Evolutionary conservation across 2,113 vertebrate species (phyloP).

Genomic region (Hiodon tergisus): DNA sequence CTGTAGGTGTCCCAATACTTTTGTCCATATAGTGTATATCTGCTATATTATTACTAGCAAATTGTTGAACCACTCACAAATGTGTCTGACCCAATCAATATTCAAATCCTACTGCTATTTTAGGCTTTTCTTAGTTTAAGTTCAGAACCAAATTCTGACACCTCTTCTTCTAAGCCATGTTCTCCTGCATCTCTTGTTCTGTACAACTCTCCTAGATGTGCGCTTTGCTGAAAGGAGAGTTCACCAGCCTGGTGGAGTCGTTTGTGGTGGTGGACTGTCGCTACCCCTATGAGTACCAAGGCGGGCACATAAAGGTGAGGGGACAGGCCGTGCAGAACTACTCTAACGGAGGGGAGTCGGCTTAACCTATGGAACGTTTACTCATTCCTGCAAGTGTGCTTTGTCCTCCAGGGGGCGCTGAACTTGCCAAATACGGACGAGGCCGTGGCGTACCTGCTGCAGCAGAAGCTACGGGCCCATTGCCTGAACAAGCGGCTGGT

Average conservation of each 20-base stretch:
- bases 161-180: background rate
- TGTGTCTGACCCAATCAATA: too few species aligned
- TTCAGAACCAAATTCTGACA: background rate
- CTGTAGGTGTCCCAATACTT: too few species aligned
- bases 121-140: background rate
- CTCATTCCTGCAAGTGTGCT: background rate
- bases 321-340: background rate
- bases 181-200: background rate
- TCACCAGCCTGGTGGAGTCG: conserved; percentile 56
- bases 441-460: conserved; percentile 51
- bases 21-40: too few species aligned
- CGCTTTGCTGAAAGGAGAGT: conserved; percentile 57
- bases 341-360: background rate
- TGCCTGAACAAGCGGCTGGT: conserved; percentile 55
- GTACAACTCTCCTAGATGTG: conserved; percentile 51
- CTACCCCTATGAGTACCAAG: conserved; percentile 71
- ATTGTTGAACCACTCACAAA: too few species aligned
- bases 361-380: background rate
- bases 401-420: conserved; percentile 50
- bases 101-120: too few species aligned
- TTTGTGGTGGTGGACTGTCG: conserved; percentile 67
- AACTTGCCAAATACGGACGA: conserved; percentile 64
- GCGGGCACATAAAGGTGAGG: conserved; percentile 69
- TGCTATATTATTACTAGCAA: too few species aligned
- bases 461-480: conserved; percentile 41